Evolutionary conservation across 2,888 invertebrate genomes (phyloP), one percentile per base, ranked within the genome.

Genomic region (Actias luna): DNA sequence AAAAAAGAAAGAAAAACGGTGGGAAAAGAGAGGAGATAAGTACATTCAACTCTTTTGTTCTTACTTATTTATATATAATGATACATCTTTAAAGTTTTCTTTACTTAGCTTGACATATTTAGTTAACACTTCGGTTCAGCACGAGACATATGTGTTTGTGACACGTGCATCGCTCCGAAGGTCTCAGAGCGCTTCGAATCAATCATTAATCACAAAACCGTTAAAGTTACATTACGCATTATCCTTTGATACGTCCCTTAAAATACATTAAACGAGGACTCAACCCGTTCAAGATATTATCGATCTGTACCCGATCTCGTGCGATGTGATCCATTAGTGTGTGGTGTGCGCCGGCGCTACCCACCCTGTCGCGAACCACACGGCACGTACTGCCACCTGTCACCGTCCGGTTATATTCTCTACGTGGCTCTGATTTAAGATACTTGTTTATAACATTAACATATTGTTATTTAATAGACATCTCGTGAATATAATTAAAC

Each of bases 211-310:
- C 46, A 46, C 22, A 46, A 46, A 46, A 46, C 12, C 46, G 46
- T 46, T 46, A 12, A 46, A 0, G 8, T 46, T 22, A 22, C 22
- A 22, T 3, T 3, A 35, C 62, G 42, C 52, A 18, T 42, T 39
- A 46, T 59, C 25, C 42, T 65, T 29, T 52, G 63, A 69, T 65
- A 59, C 66, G 42, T 71, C 69, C 62, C 63, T 62, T 70, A 64
- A 59, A 57, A 31, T 65, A 64, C 65, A 65, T 57, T 64, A 66
- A 58, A 60, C 62, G 63, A 58, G 35, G 64, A 64, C 50, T 50
- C 59, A 42, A 33, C 25, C 25, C 35, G 50, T 60, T 50, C 25
- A 27, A 35, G 67, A 65, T 68, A 62, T 35, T 46, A 65, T 61
- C 73, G 62, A 59, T 60, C 52, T 64, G 46, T 64, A 31, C 27